Conservation (phyloP, 2,113 vertebrate genomes). For the Chiloscyllium plagiosum region DNA sequence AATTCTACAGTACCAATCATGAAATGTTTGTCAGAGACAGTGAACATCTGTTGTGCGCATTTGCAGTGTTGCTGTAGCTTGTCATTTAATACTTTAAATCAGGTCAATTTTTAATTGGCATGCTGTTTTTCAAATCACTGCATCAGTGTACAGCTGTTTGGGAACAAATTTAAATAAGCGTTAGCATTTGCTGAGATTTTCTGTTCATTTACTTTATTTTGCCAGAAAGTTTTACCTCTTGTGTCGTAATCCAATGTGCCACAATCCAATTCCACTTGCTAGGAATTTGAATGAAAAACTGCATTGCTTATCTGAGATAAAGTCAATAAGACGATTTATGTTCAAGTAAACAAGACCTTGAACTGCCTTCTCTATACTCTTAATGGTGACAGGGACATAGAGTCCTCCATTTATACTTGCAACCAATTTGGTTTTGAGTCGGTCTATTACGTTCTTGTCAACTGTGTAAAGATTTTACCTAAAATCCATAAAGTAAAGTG, state of each 20-base stretch:
- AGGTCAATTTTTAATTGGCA: neutral
- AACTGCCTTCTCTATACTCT: neutral
- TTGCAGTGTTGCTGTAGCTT: neutral
- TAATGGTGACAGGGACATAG: neutral
- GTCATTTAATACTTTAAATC: neutral
- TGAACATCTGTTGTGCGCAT: neutral
- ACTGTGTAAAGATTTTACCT: neutral
- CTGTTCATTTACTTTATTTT: neutral
- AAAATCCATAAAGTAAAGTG: neutral
- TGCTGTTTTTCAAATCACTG: neutral
- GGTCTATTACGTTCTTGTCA: neutral
- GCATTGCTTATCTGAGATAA: neutral
- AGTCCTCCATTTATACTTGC: neutral
- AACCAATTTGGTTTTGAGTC: neutral
- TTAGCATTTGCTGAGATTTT: neutral
- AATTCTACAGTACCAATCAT: neutral
- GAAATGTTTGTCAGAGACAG: neutral
- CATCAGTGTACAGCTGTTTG: neutral
- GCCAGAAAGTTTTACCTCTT: no score
- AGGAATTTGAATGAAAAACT: neutral
- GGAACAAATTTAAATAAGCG: neutral
- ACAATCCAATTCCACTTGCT: no score
- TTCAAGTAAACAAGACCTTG: neutral
- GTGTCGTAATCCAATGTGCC: no score
- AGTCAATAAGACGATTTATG: neutral